A percentile compares a stretch with the other conserved stretches of the same genome.
Conservation (phyloP, 2,797 vertebrate species). For the Eremophila alpestris region DNA sequence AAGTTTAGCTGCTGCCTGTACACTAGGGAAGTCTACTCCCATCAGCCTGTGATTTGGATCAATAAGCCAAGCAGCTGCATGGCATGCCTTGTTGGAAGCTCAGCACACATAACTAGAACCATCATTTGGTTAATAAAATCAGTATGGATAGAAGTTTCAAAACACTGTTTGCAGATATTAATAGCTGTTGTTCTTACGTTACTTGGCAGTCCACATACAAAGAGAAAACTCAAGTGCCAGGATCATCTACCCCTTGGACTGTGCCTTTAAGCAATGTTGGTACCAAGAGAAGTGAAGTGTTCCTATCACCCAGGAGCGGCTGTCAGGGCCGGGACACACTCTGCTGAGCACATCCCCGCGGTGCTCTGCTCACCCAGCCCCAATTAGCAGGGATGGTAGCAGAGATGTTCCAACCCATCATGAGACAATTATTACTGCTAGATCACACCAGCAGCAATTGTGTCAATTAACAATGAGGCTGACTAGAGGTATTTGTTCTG, state of each 20-base stretch:
- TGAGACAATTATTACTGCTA: background rate
- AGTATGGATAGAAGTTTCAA: background rate
- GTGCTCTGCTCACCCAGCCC: background rate
- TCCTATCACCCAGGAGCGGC: accelerated
- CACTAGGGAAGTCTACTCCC: background rate
- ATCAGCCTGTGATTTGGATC: background rate
- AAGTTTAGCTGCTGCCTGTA: background rate
- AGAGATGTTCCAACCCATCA: background rate
- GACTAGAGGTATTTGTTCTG: constrained; percentile 21
- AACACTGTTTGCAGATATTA: background rate
- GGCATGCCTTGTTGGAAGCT: background rate
- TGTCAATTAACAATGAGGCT: background rate
- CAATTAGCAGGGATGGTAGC: background rate
- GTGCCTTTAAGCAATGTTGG: background rate
- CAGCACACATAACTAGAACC: background rate
- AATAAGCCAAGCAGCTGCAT: background rate
- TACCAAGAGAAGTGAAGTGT: background rate
- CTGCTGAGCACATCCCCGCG: background rate
- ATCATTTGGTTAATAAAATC: background rate
- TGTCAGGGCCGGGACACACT: background rate
- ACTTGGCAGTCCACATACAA: background rate
- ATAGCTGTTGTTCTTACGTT: background rate
- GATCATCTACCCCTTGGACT: background rate
- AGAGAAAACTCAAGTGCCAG: background rate
- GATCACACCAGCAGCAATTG: constrained; percentile 9